These are phyloP conservation scores for Megaceryle torquata DNA, from an alignment of 2,113 vertebrate genomes.

Conservation along the genomic window DNA sequence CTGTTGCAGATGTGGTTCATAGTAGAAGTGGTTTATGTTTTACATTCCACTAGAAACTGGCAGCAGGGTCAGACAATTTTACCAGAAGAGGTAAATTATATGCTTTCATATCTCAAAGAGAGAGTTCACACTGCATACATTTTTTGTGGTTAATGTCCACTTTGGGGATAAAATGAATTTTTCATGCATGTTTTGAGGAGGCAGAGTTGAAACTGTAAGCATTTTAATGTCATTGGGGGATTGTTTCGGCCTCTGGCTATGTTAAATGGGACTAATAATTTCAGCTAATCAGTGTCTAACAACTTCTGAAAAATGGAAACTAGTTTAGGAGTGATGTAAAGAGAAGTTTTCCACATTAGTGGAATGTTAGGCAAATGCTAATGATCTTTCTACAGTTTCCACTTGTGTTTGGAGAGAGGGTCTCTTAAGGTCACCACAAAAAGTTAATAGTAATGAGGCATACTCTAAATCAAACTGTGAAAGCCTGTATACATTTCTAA, in stretches of 20 bases:
- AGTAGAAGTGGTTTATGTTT: constrained; percentile 1
- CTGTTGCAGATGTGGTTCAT: background rate
- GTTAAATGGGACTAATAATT: constrained; percentile 54
- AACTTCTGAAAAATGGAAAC: constrained; percentile 61
- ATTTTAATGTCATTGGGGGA: constrained; percentile 34
- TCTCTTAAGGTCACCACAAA: constrained; percentile 35
- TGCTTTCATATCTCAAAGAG: background rate
- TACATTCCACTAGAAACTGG: background rate
- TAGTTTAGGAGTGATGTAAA: constrained; percentile 48
- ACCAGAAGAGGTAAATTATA: constrained; percentile 37
- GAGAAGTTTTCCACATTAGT: constrained; percentile 61
- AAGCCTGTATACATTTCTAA: background rate
- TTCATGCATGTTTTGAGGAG: constrained; percentile 42
- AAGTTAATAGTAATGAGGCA: background rate
- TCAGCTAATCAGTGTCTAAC: constrained; percentile 50
- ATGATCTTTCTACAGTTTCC: constrained; percentile 52
- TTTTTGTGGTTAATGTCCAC: constrained; percentile 58
- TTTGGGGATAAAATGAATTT: constrained; percentile 54
- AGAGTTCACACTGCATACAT: background rate
- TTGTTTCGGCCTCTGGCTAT: constrained; percentile 57
- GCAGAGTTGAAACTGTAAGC: constrained; percentile 12
- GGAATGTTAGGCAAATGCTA: constrained; percentile 38
- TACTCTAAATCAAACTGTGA: background rate
- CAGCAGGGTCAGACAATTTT: background rate
- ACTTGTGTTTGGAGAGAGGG: constrained; percentile 27